A percentile compares a stretch with the other conserved stretches of the same genome.
phyloP scores from a whole-genome alignment of 2,888 invertebrate species.

The Cerastoderma edule region DNA sequence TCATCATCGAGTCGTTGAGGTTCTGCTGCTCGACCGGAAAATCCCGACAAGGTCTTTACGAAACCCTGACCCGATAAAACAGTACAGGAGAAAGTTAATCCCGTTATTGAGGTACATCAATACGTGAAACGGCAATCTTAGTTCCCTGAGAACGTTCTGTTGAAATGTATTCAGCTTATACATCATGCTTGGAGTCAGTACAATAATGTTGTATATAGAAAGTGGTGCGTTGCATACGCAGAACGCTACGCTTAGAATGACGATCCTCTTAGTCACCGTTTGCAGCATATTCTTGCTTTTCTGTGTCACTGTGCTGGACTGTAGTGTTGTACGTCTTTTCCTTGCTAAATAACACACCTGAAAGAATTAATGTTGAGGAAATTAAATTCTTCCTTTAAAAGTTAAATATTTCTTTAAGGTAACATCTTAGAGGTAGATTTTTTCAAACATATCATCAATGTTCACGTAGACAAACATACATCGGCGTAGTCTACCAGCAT shows the following conservation, averaged over 20 bases:
- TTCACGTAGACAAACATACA: too few relatives aligned
- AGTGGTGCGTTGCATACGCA: slow-evolving; percentile 56
- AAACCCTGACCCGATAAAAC: slow-evolving; percentile 57
- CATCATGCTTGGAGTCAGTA: slow-evolving; percentile 30
- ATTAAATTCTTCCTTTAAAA: too few relatives aligned
- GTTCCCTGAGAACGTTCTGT: slow-evolving; percentile 13
- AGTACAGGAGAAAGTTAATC: slow-evolving; percentile 58
- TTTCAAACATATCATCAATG: too few relatives aligned
- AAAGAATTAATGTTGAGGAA: neutral
- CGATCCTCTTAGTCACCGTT: slow-evolving; percentile 55
- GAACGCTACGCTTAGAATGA: slow-evolving; percentile 46
- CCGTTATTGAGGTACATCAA: slow-evolving; percentile 63
- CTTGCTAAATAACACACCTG: slow-evolving; percentile 8
- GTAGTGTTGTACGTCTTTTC: slow-evolving; percentile 17
- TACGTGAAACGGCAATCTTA: slow-evolving; percentile 45
- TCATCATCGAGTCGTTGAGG: slow-evolving; percentile 34
- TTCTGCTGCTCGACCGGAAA: slow-evolving; percentile 42
- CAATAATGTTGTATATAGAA: slow-evolving; percentile 40
- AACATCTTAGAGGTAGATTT: too few relatives aligned
- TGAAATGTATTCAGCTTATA: neutral
- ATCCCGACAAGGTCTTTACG: slow-evolving; percentile 58
- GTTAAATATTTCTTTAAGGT: too few relatives aligned
- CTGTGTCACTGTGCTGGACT: slow-evolving; percentile 10
- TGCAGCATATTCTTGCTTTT: slow-evolving; percentile 47
- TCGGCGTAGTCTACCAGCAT: too few relatives aligned